Evolutionary conservation across 2,888 invertebrate species (phyloP).

Genomic region (Harpalus rufipes): DNA sequence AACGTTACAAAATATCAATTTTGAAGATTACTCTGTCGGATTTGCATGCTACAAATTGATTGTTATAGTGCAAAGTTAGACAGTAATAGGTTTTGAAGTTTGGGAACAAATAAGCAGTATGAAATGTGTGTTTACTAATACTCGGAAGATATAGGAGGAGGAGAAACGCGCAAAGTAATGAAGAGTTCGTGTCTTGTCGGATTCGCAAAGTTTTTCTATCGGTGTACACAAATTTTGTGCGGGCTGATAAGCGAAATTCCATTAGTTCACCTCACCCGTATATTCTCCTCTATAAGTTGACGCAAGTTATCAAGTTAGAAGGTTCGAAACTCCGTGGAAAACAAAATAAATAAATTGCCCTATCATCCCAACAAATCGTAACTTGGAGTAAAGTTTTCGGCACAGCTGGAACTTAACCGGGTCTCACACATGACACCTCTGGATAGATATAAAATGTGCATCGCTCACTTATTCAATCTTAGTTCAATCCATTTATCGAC

Average conservation of each 20-base stretch:
- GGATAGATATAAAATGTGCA: slow-evolving; percentile 66
- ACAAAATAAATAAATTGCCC: slow-evolving; percentile 60
- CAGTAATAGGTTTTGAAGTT: slow-evolving; percentile 24
- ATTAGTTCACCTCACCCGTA: slow-evolving; percentile 49
- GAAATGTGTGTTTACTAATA: slow-evolving; percentile 24
- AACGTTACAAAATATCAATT: background rate
- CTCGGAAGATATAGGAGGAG: background rate
- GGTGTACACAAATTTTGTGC: slow-evolving; percentile 35
- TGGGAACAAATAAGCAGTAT: slow-evolving; percentile 5
- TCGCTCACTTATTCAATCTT: slow-evolving; percentile 67
- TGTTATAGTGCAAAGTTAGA: slow-evolving; percentile 26
- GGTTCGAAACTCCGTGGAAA: slow-evolving; percentile 49
- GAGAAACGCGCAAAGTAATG: slow-evolving; percentile 31
- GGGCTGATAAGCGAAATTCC: slow-evolving; percentile 47
- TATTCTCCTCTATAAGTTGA: slow-evolving; percentile 52
- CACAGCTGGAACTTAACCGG: slow-evolving; percentile 41
- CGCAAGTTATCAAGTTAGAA: slow-evolving; percentile 57
- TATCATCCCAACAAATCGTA: slow-evolving; percentile 60
- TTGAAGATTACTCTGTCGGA: background rate
- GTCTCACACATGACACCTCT: slow-evolving; percentile 60
- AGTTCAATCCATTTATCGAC: slow-evolving; percentile 67
- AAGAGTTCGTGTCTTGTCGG: slow-evolving; percentile 48
- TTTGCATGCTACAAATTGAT: slow-evolving; percentile 2
- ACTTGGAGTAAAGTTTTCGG: slow-evolving; percentile 54
- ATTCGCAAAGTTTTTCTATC: slow-evolving; percentile 44